These are phyloP conservation scores for Dynastes tityus DNA, from an alignment of 2,888 invertebrate species.

Conservation along the genomic window DNA sequence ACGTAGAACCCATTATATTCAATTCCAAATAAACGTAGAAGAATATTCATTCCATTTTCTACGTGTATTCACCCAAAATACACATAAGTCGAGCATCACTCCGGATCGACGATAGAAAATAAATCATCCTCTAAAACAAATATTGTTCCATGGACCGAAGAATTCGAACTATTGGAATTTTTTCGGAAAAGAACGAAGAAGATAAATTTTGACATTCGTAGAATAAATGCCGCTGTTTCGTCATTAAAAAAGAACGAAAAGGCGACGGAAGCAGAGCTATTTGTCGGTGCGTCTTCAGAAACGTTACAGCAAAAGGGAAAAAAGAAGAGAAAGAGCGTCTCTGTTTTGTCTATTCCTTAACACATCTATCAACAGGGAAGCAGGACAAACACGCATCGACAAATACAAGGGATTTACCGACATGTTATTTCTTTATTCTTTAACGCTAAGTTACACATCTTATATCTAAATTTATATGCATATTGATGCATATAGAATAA, in stretches of 20 bases:
- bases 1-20: too few species aligned
- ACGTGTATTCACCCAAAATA: neutral
- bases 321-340: conserved; percentile 23
- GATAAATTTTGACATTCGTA: conserved; percentile 45
- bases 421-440: conserved; percentile 23
- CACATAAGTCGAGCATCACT: neutral
- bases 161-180: conserved; percentile 39
- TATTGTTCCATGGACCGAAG: conserved; percentile 29
- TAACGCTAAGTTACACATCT: conserved; percentile 13
- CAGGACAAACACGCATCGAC: conserved; percentile 27
- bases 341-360: conserved; percentile 44
- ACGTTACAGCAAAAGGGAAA: conserved; percentile 6
- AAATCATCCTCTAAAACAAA: conserved; percentile 39
- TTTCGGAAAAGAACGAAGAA: conserved; percentile 23
- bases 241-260: conserved; percentile 33
- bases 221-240: conserved; percentile 40
- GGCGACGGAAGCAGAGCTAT: conserved; percentile 16
- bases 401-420: conserved; percentile 34
- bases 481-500: too few species aligned
- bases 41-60: neutral
- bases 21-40: too few species aligned
- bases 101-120: conserved; percentile 14
- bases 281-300: conserved; percentile 35
- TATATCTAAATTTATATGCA: too few species aligned
- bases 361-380: conserved; percentile 41